Conservation (phyloP, 2,888 invertebrate species). For the Lutraria lutraria region DNA sequence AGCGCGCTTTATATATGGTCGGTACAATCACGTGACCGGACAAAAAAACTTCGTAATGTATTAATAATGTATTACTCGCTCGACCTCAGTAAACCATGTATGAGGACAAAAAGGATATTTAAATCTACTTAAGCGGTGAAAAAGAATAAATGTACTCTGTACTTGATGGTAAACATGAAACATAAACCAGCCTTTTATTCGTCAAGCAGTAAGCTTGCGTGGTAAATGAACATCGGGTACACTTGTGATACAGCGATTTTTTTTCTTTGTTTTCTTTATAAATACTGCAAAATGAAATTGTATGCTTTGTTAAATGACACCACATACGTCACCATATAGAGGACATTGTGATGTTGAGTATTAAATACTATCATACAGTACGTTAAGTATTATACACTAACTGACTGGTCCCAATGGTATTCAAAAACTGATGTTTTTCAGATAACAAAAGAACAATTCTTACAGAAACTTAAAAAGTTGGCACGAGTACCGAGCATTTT, state of each 20-base stretch:
- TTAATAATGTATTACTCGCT: not conserved
- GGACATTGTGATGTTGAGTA: not conserved
- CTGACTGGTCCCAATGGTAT: not conserved
- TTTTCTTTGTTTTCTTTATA: constrained; percentile 23
- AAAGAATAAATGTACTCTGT: not conserved
- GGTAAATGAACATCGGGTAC: not conserved
- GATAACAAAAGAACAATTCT: not conserved
- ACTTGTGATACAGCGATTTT: constrained; percentile 20
- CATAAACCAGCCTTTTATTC: not conserved
- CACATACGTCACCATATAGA: not conserved
- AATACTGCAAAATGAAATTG: not conserved
- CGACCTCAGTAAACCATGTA: not conserved
- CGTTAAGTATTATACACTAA: not conserved
- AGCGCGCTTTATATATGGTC: not conserved
- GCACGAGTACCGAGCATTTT: not conserved
- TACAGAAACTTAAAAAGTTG: not conserved
- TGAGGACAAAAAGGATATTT: constrained; percentile 15
- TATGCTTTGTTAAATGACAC: not conserved
- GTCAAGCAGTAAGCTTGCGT: not conserved
- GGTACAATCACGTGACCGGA: not conserved
- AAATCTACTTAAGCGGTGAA: constrained; percentile 12
- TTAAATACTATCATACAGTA: not conserved
- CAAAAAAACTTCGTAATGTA: not conserved
- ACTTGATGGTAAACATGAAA: not conserved
- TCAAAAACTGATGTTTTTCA: not conserved